Percentiles rank a stretch among this genome's conserved stretches.
Conservation (phyloP, 2,113 vertebrate species). For the Archilochus colubris region DNA sequence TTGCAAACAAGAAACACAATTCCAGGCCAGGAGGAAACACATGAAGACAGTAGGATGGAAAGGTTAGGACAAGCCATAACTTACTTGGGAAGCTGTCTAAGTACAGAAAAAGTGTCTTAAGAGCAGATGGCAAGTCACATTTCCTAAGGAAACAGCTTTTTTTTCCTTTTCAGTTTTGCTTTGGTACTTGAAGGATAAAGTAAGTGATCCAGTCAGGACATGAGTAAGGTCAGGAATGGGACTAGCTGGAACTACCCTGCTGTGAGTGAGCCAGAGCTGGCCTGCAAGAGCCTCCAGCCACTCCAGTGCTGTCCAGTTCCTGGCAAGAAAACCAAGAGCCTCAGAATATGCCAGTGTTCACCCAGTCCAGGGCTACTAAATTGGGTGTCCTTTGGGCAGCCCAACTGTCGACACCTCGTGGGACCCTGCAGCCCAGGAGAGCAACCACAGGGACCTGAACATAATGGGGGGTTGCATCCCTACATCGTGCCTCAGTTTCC, state of each 20-base stretch:
- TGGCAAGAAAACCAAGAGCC: accelerated
- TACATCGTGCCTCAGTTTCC: background rate
- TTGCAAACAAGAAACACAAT: background rate
- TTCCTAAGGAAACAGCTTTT: conserved; percentile 41
- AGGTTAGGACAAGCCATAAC: conserved; percentile 27
- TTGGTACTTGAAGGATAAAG: background rate
- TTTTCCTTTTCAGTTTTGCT: background rate
- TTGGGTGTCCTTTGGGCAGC: background rate
- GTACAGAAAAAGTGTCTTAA: background rate
- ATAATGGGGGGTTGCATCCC: accelerated
- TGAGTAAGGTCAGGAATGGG: background rate
- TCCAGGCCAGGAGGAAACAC: conserved; percentile 52
- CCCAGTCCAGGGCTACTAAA: background rate
- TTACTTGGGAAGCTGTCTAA: conserved; percentile 6
- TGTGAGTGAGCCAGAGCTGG: background rate
- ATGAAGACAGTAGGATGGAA: conserved; percentile 57
- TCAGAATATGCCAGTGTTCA: background rate
- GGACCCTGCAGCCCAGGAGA: background rate
- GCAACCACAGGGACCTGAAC: background rate
- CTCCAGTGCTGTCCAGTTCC: background rate
- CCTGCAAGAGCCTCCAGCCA: background rate
- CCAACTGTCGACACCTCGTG: accelerated
- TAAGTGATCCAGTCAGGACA: background rate
- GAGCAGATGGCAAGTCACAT: background rate
- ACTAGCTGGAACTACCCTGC: background rate